These are phyloP conservation scores for Hippopotamus amphibius DNA, from an alignment of 2,113 vertebrate species.

Conservation along the genomic window DNA sequence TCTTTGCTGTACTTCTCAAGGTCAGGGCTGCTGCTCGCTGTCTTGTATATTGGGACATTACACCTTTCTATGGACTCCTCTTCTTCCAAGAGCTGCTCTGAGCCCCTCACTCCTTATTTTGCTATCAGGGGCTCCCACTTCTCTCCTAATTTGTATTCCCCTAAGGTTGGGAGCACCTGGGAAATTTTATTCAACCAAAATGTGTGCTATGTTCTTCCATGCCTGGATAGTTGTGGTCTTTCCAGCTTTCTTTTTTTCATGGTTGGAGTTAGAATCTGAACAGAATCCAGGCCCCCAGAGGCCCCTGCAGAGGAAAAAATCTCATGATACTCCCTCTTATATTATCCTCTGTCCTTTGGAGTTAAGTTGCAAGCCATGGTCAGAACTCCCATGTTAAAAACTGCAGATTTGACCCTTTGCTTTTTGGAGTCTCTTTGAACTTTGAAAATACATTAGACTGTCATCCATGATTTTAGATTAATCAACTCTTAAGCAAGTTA, in stretches of 20 bases:
- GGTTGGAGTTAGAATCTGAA: neutral
- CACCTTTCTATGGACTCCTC: neutral
- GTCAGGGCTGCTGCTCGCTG: neutral
- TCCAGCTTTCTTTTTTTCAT: neutral
- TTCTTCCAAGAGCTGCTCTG: neutral
- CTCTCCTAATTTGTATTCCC: neutral
- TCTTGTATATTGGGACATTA: no score
- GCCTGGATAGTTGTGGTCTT: neutral
- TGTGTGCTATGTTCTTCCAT: neutral
- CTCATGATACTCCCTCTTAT: neutral
- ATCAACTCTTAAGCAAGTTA: neutral
- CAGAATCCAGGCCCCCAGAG: neutral
- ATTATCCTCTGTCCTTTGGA: neutral
- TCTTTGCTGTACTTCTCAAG: neutral
- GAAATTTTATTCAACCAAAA: neutral
- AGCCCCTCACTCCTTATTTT: neutral
- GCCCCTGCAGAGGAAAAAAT: neutral
- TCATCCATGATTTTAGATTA: neutral
- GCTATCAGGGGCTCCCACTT: neutral
- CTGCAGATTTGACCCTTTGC: neutral
- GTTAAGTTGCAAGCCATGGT: neutral
- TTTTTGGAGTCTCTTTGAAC: neutral
- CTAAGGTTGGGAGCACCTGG: neutral
- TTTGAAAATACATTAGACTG: neutral
- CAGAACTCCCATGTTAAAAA: neutral